Evolutionary conservation across 1,140 invertebrate species (phyloP), one percentile per base, ranked within the genome.

Genomic region (Plutomurus gul): DNA sequence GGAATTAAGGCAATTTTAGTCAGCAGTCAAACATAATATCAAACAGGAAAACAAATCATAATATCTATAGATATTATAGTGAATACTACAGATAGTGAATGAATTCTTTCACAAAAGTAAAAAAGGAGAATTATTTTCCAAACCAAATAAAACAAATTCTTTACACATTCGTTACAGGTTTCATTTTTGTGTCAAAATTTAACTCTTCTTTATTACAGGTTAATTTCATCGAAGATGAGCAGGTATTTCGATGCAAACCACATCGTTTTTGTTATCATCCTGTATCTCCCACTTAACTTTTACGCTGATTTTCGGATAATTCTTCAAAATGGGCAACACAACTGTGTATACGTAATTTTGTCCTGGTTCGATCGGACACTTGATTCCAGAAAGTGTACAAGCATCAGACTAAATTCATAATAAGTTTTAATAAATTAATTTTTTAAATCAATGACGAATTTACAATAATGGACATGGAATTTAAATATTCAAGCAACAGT

Each of bases 201-300:
- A 11, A 8, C 51, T 11, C 10, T 8, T 11, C 51, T 16, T 11
- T 13, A 16, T 56, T 20, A 8, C 22, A 56, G 22, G 8, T 11
- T 27, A 25, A 27, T 70, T 27, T 71, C 22, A 80, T 25, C 74
- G 78, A 36, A 82, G 71, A 74, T 82, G 79, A 13, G 84, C 84
- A 22, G 85, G 85, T 43, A 86, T 82, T 49, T 75, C 39, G 11
- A 86, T 70, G 49, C 86, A 87, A 40, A 86, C 76, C 3, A 86
- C 36, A 56, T 86, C 85, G 22, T 80, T 70, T 0, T 73, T 40
- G 4, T 56, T 72, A 5, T 84, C 74, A 60, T 85, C 84, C 25
- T 78, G 37, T 47, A 87, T 56, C 74, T 86, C 85, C 85, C 85
- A 87, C 51, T 85, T 85, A 6, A 87, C 84, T n/a, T 76, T 83